Base-by-base conservation (phyloP, 2,797 vertebrate genomes). In the Columba guinea region DNA sequence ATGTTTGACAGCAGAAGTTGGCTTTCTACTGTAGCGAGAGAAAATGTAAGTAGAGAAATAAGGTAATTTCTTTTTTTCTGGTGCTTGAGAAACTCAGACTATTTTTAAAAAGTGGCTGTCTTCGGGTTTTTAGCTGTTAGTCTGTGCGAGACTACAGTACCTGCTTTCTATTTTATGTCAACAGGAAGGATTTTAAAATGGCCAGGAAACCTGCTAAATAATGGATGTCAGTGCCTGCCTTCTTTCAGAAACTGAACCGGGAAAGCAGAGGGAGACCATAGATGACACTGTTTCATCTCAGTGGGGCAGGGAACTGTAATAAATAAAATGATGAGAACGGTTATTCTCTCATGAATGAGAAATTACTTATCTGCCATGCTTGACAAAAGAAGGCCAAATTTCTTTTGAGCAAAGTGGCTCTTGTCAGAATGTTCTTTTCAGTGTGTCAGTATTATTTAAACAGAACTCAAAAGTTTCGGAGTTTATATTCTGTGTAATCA, bases 1-100 rank as follows among this genome's bases (percentile, higher is more conserved):
- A 96, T 96, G 93, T 97, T 96, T 94, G 96, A 95, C 89, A 96
- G 85, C 93, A 96, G 94, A 96, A 96, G 84, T 95, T 94, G 87
- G 68, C 83, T 97, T 96, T 96, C 95, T 87, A 95, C 93, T 94
- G 76, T 77, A 96, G 92, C 93, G 85, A 94, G 90, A 95, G 80
- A 91, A 96, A 93, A 96, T 49, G 90, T 95, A 95, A 97, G 93
- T 96, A 93, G 67, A 81, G 46, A 87, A 56, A 75, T 70, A 75
- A 64, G 30, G 34, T 76, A 2, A 13, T 12, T 85, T 81, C 3
- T 87, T 35, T 75, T 75, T n/a, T 51, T 11, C 27, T 69, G 46
- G 26, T 30, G 19, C 35, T 69, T 73, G 30, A 76, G 55, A 86
- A 84, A 53, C 23, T 88, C 10, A 21, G 6, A 2, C 16, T 64